A percentile compares a stretch with the other conserved stretches of the same genome.
These are phyloP conservation scores for Schizopygopsis malacanthus DNA, from an alignment of 2,797 vertebrate species.

Conservation along the genomic window DNA sequence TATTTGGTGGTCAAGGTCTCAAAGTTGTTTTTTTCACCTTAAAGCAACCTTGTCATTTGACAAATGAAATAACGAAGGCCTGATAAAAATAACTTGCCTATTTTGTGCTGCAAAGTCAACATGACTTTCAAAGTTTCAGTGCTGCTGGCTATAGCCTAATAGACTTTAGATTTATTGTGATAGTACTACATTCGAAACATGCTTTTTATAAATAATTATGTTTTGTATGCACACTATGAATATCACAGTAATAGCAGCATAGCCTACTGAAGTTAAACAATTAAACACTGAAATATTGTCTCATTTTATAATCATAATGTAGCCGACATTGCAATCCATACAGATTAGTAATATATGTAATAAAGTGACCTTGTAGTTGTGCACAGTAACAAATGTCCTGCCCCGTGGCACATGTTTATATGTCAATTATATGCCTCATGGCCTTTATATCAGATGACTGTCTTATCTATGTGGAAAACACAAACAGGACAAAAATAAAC, in stretches of 20 bases:
- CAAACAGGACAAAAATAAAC: constrained; percentile 19
- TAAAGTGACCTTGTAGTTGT: background rate
- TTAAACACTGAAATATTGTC: background rate
- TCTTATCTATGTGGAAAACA: constrained; percentile 3
- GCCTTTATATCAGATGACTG: background rate
- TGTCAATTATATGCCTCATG: background rate
- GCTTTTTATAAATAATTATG: background rate
- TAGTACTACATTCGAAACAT: background rate
- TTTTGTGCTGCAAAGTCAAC: background rate
- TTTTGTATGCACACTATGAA: background rate
- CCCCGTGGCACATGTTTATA: background rate
- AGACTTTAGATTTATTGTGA: background rate
- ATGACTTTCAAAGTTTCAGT: background rate
- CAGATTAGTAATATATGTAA: background rate
- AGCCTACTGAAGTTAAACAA: background rate
- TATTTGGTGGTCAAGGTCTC: constrained; percentile 14
- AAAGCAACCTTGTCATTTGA: constrained; percentile 7
- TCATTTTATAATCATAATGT: background rate
- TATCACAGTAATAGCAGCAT: background rate
- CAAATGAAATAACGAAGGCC: background rate
- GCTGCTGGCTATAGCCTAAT: background rate
- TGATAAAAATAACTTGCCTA: background rate
- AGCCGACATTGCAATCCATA: background rate
- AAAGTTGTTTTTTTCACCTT: constrained; percentile 5
- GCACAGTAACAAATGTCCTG: background rate